These are phyloP conservation scores for Laticauda colubrina DNA, from an alignment of 2,113 vertebrate genomes.

Conservation along the genomic window DNA sequence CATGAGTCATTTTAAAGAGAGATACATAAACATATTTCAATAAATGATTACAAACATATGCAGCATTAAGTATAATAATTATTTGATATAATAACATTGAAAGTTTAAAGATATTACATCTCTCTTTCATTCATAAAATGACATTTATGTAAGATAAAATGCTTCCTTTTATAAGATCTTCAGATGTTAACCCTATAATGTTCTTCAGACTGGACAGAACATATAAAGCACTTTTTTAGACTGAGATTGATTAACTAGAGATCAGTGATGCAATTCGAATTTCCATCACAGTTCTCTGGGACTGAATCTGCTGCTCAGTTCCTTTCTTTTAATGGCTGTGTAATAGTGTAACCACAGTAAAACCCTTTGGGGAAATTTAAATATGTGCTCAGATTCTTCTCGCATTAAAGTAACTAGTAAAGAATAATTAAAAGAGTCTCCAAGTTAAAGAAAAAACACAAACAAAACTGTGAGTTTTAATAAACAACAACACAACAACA, in stretches of 20 bases:
- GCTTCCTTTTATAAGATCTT: constrained; percentile 12
- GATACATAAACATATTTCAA: constrained; percentile 2
- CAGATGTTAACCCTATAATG: constrained; percentile 21
- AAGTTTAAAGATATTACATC: constrained; percentile 17
- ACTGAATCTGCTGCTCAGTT: neutral
- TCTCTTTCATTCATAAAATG: neutral
- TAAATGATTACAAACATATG: neutral
- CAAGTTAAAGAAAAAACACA: neutral
- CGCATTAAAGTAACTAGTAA: neutral
- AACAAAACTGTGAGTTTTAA: neutral
- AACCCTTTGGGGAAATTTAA: neutral
- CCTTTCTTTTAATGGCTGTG: neutral
- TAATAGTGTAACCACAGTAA: neutral
- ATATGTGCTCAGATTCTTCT: neutral
- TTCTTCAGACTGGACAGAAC: constrained; percentile 39
- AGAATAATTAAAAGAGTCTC: neutral
- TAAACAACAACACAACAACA: neutral
- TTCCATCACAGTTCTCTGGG: neutral
- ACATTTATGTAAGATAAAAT: neutral
- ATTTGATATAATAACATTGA: constrained; percentile 24
- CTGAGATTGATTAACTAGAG: constrained; percentile 23
- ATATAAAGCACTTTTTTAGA: neutral
- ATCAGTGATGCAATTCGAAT: neutral
- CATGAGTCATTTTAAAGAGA: neutral
- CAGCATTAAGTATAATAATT: neutral